phyloP scores from a whole-genome alignment of 2,888 invertebrate genomes.

The Drosophila nigritarsus region DNA sequence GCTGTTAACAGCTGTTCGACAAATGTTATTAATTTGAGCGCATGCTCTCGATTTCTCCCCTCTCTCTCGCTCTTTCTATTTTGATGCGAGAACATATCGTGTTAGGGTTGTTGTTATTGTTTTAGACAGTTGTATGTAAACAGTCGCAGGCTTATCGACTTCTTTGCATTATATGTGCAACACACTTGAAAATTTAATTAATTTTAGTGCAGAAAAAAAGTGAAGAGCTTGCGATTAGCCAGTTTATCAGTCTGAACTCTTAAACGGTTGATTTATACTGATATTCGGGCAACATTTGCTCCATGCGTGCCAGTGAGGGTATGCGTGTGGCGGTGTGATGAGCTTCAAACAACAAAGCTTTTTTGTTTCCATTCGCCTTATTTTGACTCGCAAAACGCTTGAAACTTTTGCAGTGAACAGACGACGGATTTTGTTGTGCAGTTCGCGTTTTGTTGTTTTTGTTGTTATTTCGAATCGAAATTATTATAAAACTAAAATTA shows the following conservation, averaged over 20 bases:
- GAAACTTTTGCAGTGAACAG: constrained; percentile 43
- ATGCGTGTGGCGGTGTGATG: constrained; percentile 19
- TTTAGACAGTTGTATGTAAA: constrained; percentile 1
- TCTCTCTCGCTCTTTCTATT: constrained; percentile 1
- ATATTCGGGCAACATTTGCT: not conserved
- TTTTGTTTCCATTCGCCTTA: constrained; percentile 37
- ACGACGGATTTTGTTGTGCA: constrained; percentile 12
- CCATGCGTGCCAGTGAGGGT: constrained; percentile 12
- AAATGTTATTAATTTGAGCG: constrained; percentile 33
- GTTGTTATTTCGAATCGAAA: constrained; percentile 27
- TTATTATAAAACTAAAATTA: constrained; percentile 4
- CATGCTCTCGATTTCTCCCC: constrained; percentile 37
- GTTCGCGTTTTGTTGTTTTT: constrained; percentile 11
- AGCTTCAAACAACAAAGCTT: not conserved
- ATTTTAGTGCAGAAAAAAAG: not conserved
- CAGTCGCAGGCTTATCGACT: constrained; percentile 26
- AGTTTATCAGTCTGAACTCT: constrained; percentile 2
- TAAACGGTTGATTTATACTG: not conserved
- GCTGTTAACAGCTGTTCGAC: constrained; percentile 20
- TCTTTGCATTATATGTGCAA: constrained; percentile 11
- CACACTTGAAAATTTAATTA: constrained; percentile 3
- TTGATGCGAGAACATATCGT: constrained; percentile 18
- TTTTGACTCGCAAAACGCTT: constrained; percentile 35
- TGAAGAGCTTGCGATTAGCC: not conserved
- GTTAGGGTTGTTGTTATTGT: constrained; percentile 26